These are phyloP conservation scores for Oncorhynchus kisutch DNA, from an alignment of 2,113 vertebrate genomes.

Conservation along the genomic window DNA sequence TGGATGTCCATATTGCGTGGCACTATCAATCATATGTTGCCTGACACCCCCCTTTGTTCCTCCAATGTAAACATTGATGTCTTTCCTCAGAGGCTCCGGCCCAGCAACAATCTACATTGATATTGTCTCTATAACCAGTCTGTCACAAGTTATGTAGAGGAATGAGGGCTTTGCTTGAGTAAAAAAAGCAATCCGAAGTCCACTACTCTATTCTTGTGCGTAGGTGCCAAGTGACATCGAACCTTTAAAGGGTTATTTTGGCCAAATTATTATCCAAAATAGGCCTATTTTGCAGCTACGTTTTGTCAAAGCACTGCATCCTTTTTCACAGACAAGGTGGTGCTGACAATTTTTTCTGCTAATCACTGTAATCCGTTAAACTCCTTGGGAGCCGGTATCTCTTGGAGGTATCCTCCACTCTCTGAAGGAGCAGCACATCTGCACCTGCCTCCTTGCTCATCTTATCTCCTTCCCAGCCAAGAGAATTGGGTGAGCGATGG, in stretches of 20 bases:
- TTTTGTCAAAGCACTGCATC: constrained; percentile 3
- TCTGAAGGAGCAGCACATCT: neutral
- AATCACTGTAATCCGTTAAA: constrained; percentile 74
- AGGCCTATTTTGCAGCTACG: constrained; percentile 12
- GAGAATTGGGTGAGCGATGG: constrained; percentile 10
- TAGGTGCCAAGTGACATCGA: neutral
- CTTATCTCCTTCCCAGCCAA: neutral
- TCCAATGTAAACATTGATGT: constrained; percentile 59
- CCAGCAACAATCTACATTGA: constrained; percentile 21
- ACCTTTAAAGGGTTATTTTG: constrained; percentile 12
- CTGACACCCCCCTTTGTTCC: constrained; percentile 43
- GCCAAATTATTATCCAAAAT: constrained; percentile 23
- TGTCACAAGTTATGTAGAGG: constrained; percentile 20
- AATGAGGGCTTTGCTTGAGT: constrained; percentile 25
- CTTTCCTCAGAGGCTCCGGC: constrained; percentile 28
- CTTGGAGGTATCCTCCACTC: constrained; percentile 10
- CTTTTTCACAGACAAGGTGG: constrained; percentile 6
- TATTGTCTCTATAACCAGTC: constrained; percentile 22
- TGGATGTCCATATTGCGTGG: constrained; percentile 34
- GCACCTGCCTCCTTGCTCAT: neutral
- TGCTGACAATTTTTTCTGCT: constrained; percentile 66
- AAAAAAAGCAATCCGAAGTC: constrained; percentile 6
- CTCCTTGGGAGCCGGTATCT: constrained; percentile 55
- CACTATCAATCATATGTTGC: constrained; percentile 52
- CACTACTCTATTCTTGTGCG: neutral